phyloP scores from a whole-genome alignment of 2,888 invertebrate species.

The Coelopa pilipes region DNA sequence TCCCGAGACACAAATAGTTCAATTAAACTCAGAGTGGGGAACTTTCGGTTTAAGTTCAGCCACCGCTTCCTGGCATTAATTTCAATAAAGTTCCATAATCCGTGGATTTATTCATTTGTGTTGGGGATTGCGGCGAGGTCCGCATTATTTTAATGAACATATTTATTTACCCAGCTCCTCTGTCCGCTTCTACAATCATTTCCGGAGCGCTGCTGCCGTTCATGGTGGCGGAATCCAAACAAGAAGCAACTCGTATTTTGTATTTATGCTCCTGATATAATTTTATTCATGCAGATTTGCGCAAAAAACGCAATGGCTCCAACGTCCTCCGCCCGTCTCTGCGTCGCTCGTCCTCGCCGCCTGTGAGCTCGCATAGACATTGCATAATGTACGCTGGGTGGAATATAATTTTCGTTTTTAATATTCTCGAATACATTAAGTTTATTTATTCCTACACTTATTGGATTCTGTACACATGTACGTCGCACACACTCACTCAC shows the following conservation, averaged over 20 bases:
- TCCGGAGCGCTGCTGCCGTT: not conserved
- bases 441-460: conserved; percentile 62
- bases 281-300: conserved; percentile 59
- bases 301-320: not conserved
- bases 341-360: not conserved
- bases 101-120: not conserved
- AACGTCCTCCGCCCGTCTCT: not conserved
- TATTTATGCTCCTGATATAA: conserved; percentile 50
- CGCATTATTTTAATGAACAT: not conserved
- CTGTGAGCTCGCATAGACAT: conserved; percentile 16
- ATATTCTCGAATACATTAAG: conserved; percentile 61
- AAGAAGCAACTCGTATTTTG: conserved; percentile 29
- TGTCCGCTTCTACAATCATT: not conserved
- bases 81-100: not conserved
- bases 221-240: not conserved
- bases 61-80: not conserved
- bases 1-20: too few relatives aligned
- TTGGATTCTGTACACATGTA: conserved; percentile 52
- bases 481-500: not conserved
- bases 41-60: too few relatives aligned
- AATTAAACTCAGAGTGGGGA: too few relatives aligned
- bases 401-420: conserved; percentile 61
- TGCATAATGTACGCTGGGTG: conserved; percentile 43
- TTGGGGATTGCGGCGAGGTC: not conserved
- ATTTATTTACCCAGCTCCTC: conserved; percentile 1